A percentile compares a stretch with the other conserved stretches of the same genome.
phyloP scores from a whole-genome alignment of 2,797 vertebrate genomes.

The Malacoraja senta region DNA sequence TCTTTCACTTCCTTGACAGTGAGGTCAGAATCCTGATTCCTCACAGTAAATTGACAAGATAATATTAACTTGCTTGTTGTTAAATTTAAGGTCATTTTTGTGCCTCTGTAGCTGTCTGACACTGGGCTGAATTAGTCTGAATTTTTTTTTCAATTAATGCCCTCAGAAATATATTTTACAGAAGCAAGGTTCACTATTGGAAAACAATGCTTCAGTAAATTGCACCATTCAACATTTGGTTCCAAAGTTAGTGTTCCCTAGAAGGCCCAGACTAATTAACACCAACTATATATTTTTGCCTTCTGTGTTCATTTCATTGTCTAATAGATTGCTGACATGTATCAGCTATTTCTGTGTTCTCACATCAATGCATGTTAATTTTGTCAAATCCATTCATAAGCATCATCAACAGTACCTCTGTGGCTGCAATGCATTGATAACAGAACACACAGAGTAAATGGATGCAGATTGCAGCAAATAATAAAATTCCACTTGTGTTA shows the following conservation, averaged over 20 bases:
- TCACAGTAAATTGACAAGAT: neutral
- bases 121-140: neutral
- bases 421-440: slow-evolving; percentile 12
- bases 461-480: neutral
- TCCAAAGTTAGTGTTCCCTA: neutral
- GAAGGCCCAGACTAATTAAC: neutral
- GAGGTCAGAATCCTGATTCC: too few relatives aligned
- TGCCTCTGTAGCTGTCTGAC: neutral
- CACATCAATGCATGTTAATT: neutral
- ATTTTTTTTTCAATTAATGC: neutral
- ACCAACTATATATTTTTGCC: neutral
- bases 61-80: neutral
- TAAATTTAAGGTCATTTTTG: neutral
- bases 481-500: neutral
- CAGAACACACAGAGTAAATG: slow-evolving; percentile 1
- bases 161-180: neutral
- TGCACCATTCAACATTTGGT: neutral
- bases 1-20: too few relatives aligned
- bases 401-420: neutral
- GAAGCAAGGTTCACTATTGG: neutral
- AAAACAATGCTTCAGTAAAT: neutral
- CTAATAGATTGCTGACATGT: neutral
- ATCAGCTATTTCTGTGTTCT: neutral
- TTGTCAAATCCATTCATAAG: neutral
- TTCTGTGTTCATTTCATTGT: neutral